These are phyloP conservation scores for Stegana nigrithorax DNA, from an alignment of 2,888 invertebrate species.

Conservation along the genomic window DNA sequence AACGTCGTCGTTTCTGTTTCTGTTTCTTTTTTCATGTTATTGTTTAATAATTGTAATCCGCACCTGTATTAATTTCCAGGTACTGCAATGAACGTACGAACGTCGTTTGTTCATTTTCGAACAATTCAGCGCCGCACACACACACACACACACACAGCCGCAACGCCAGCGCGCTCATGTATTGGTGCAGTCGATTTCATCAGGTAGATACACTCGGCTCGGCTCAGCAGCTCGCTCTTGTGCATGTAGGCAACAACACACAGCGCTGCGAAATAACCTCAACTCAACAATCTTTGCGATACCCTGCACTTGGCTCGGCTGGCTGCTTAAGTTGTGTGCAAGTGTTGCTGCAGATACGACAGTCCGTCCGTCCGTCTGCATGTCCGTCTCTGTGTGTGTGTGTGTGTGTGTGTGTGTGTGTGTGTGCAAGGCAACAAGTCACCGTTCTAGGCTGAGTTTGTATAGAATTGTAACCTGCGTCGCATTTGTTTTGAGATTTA, in stretches of 20 bases:
- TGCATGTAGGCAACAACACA: neutral
- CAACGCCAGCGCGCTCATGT: neutral
- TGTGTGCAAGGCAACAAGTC: too few relatives aligned
- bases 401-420: too few relatives aligned
- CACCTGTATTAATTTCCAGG: slow-evolving; percentile 14
- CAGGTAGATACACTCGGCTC: slow-evolving; percentile 15
- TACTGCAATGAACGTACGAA: neutral
- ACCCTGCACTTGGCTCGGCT: neutral
- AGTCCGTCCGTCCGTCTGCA: slow-evolving; percentile 16
- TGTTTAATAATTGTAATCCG: slow-evolving; percentile 19
- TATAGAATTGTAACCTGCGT: too few relatives aligned
- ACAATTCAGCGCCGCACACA: neutral
- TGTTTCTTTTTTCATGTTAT: neutral
- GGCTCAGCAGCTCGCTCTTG: neutral
- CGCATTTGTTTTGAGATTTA: too few relatives aligned
- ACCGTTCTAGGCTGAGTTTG: too few relatives aligned
- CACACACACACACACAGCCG: too few relatives aligned
- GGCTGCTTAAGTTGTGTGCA: neutral
- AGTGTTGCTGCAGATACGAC: too few relatives aligned
- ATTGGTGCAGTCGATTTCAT: slow-evolving; percentile 6
- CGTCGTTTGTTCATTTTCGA: slow-evolving; percentile 13
- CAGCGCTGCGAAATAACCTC: neutral
- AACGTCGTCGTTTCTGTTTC: slow-evolving; percentile 17
- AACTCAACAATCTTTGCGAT: slow-evolving; percentile 4
- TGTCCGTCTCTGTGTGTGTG: too few relatives aligned